Conservation (phyloP, 1,140 invertebrate species). For the Pinna nobilis region DNA sequence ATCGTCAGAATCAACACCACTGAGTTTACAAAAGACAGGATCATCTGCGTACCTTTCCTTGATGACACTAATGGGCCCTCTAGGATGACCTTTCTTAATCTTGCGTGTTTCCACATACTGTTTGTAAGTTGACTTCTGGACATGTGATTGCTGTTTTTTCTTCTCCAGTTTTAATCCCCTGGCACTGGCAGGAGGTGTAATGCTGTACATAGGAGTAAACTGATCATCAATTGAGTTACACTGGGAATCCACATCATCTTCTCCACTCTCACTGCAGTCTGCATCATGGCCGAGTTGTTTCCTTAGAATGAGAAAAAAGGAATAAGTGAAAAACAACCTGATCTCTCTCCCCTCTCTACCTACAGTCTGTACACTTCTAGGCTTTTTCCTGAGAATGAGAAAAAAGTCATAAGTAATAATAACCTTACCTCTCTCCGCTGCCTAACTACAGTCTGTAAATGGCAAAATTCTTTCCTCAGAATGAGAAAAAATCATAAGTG, state of each 20-base stretch:
- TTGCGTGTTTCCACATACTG: constrained; percentile 34
- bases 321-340: neutral
- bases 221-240: constrained; percentile 36
- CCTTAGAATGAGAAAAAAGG: constrained; percentile 9
- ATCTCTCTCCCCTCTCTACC: too few relatives aligned
- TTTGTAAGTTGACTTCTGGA: constrained; percentile 46
- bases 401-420: too few relatives aligned
- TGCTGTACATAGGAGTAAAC: constrained; percentile 33
- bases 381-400: too few relatives aligned
- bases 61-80: constrained; percentile 51
- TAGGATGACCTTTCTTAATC: constrained; percentile 25
- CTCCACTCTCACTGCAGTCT: constrained; percentile 41
- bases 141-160: constrained; percentile 30
- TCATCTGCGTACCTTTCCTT: constrained; percentile 60
- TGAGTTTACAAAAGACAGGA: constrained; percentile 56
- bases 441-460: too few relatives aligned
- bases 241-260: constrained; percentile 28
- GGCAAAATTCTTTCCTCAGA: too few relatives aligned
- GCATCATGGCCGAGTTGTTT: constrained; percentile 53
- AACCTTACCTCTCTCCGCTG: too few relatives aligned
- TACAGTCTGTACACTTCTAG: too few relatives aligned
- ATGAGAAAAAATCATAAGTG: too few relatives aligned
- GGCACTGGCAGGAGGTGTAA: constrained; percentile 49
- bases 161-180: constrained; percentile 46
- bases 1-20: constrained; percentile 63